These are phyloP conservation scores for Eulemur coronatus DNA, from an alignment of 2,797 vertebrate genomes.

Conservation along the genomic window DNA sequence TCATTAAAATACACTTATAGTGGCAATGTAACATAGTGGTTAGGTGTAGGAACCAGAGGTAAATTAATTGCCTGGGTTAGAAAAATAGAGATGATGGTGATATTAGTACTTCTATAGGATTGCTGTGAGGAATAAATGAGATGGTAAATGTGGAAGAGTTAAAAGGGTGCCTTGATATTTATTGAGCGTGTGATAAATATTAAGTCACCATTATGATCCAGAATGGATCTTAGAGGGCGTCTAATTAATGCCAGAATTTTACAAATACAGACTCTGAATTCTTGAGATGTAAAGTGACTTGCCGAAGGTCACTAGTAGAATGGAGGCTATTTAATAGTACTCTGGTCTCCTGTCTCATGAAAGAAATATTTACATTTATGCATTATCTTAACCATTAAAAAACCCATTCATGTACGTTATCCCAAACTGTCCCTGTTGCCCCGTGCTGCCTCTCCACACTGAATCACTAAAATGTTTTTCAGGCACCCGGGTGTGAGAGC, in stretches of 20 bases:
- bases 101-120: neutral
- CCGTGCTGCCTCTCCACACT: neutral
- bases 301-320: neutral
- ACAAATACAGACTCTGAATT: neutral
- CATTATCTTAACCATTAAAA: neutral
- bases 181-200: neutral
- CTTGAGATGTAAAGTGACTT: neutral
- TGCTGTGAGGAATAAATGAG: neutral
- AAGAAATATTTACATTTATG: neutral
- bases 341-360: neutral
- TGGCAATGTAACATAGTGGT: neutral
- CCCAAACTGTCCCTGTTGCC: neutral
- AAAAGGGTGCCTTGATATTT: neutral
- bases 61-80: neutral
- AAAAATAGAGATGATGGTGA: neutral
- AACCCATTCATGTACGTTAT: neutral
- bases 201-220: neutral
- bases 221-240: neutral
- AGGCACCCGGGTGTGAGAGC: neutral
- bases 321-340: no score
- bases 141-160: neutral
- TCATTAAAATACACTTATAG: neutral
- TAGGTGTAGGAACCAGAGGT: neutral
- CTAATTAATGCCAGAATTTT: neutral
- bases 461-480: neutral